Evolutionary conservation across 2,888 invertebrate genomes (phyloP), one percentile per base, ranked within the genome.

Genomic region (Catocala sponsa): DNA sequence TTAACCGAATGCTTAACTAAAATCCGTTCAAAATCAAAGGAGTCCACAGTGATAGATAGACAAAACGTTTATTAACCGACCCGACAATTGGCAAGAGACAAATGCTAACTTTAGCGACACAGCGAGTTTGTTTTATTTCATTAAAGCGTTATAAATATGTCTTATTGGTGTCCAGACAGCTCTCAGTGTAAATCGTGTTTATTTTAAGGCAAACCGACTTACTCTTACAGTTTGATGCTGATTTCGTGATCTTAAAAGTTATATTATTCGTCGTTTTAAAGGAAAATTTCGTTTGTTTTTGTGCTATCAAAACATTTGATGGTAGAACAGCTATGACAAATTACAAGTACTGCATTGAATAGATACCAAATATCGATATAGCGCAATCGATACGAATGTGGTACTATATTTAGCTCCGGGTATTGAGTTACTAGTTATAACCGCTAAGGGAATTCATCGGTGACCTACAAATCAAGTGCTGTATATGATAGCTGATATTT

Each of bases 341-440:
- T 48, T 11, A 57, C 6, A n/a, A 7, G 10, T 47, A 11, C 10
- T n/a, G 25, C 0, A 54, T 48, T n/a, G 6, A 32, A 55, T 55
- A 12, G 15, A 53, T 25, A 68, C 74, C 64, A 59, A 75, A 76
- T 76, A 70, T 76, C 68, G 59, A 76, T 67, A 63, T 58, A 71
- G 65, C 63, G 74, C 68, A 78, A 79, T 71, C 76, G 74, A 72
- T 72, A 70, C 70, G 66, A 76, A 77, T 76, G 54, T 69, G 63
- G 58, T 15, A 66, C 79, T 82, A 80, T 81, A 80, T 81, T 81
- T 82, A 82, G 75, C 70, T 15, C n/a, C 55, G 48, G 53, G 80
- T 66, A 55, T 82, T 71, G 44, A 50, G 62, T 82, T 82, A 70
- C 82, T 55, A 72, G 79, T 74, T 82, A 82, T 74, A 70, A 72